Base-by-base conservation (phyloP, 1,140 invertebrate species). In the Anoplophora glabripennis region DNA sequence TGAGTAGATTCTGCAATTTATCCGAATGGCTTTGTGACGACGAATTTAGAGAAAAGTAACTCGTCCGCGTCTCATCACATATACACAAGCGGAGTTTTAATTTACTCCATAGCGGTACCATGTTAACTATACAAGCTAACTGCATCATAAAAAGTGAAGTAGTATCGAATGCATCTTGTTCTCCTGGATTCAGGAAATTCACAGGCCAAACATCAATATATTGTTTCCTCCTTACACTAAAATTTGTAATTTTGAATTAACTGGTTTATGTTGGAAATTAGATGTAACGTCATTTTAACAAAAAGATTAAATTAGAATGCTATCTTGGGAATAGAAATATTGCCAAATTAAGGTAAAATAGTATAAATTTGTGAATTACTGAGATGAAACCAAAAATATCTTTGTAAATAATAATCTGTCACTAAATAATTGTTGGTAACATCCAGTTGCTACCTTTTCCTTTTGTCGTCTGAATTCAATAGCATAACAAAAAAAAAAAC, bases 161-260 rank as follows among this genome's bases (percentile, higher is more conserved):
- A 67, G 88, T 89, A 53, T 93, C 90, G 75, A 93, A 93, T 3
- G 85, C 70, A 72, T 92, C 87, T 56, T 87, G 84, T 65, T 86
- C 82, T 1, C 82, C 83, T 5, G 91, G 90, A 66, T 86, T 81
- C 60, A 94, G 86, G 59, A 94, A 86, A 72, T 97, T 94, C 0
- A 95, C 86, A 8, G 96, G 93, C 96, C 96, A 99, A 10, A 99
- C 94, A 78, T 99, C 97, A 56, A 99, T 96, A 75, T 89, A 96
- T 63, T 85, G 84, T 15, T 87, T 80, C 52, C 79, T 79, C 36
- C 79, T 79, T 63, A 79, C 83, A 58, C 83, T 72, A 45, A 45
- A 69, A 15, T 36, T 9, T 28, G 21, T 5, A 28, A 28, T 28
- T 28, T 5, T 28, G 5, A 3, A 28, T 28, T 28, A 28, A 28